Base-by-base conservation (phyloP, 2,797 vertebrate genomes). In the Chaunax sp. region DNA sequence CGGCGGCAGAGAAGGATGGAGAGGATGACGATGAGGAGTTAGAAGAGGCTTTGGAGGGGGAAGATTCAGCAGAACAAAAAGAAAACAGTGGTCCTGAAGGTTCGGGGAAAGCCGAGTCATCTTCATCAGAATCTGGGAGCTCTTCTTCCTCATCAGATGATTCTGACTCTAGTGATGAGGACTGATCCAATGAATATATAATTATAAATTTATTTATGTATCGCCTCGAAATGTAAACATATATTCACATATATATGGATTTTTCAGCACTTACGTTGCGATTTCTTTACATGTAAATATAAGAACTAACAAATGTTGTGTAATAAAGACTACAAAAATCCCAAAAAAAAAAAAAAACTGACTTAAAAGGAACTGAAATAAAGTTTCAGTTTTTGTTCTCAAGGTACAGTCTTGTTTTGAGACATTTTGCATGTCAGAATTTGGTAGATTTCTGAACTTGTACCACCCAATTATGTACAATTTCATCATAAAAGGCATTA, bases 361-460 rank as follows among this genome's bases (percentile, higher is more conserved):
- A 95, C 73, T 94, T 95, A 93, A 92, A 93, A 94, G 87, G 73
- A 94, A 93, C 95, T 96, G 94, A 97, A 96, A 93, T 94, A 78
- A 93, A 94, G 95, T 97, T 96, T 98, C 95, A 96, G 96, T 95
- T 94, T 96, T 90, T 95, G 95, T 96, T 97, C 96, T 95, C 95
- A 94, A 95, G 97, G 96, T 97, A 96, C 96, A 96, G 95, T 92
- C 95, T 93, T 95, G 95, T 97, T 97, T 96, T 95, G 94, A 96
- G 95, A 97, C 95, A 83, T 96, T 97, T 97, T 98, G 98, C 98
- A 99, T 99, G 98, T 98, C 95, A 91, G 92, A 95, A 94, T 96
- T 96, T 95, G 95, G 96, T 92, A 95, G 96, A 94, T 94, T 94
- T 95, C 94, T 92, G 95, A 93, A 96, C 95, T 95, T 95, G 94